A percentile compares a stretch with the other conserved stretches of the same genome.
phyloP scores from a whole-genome alignment of 2,113 vertebrate species.

The Myanophis thanlyinensis region DNA sequence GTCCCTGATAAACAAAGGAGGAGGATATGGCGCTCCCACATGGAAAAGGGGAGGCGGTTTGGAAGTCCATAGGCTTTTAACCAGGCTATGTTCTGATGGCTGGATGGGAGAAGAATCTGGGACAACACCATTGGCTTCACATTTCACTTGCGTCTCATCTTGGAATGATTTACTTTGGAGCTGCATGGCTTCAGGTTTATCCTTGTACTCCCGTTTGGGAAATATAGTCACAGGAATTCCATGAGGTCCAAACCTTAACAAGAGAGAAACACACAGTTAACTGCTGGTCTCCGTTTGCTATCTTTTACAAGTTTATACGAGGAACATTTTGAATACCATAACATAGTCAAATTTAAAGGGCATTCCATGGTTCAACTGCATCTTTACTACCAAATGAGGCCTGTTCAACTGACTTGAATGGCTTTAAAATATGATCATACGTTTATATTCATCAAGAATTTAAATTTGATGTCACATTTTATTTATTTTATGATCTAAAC shows the following conservation, averaged over 20 bases:
- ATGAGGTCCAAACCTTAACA: constrained; percentile 91
- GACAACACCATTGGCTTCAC: constrained; percentile 68
- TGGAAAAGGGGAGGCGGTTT: constrained; percentile 94
- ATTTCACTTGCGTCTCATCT: constrained; percentile 71
- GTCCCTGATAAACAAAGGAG: constrained; percentile 99
- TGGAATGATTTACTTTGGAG: constrained; percentile 81
- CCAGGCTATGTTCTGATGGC: constrained; percentile 65
- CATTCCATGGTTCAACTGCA: neutral
- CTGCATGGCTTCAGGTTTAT: constrained; percentile 82
- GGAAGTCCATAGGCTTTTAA: constrained; percentile 82
- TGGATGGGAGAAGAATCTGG: constrained; percentile 64
- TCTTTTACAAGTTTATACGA: neutral
- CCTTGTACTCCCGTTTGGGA: constrained; percentile 87
- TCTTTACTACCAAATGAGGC: neutral
- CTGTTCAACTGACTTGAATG: neutral
- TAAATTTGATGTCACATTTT: neutral
- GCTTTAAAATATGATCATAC: neutral
- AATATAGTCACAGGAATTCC: constrained; percentile 96
- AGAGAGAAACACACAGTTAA: constrained; percentile 40
- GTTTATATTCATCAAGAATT: neutral
- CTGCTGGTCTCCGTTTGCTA: neutral
- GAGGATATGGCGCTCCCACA: constrained; percentile 93
- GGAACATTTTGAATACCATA: neutral
- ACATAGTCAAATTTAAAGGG: neutral
- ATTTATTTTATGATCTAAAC: neutral